Evolutionary conservation across 2,888 invertebrate species (phyloP).

Genomic region (Orgyia antiqua): DNA sequence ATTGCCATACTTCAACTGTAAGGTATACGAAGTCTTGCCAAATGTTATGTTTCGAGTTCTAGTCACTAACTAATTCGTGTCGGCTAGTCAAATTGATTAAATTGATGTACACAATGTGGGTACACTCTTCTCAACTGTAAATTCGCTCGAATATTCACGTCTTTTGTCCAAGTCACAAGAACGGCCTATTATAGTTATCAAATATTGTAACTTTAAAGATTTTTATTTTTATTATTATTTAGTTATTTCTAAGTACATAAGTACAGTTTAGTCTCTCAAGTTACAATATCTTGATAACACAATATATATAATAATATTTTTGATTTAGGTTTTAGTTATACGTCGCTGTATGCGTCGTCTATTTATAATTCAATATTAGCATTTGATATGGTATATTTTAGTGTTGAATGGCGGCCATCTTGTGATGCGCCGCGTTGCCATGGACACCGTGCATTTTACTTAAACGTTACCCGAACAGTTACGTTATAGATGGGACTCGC

Average conservation of each 20-base stretch:
- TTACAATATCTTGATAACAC: too few relatives aligned
- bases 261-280: too few relatives aligned
- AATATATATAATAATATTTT: conserved; percentile 49
- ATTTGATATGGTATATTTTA: conserved; percentile 47
- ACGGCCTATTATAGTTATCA: conserved; percentile 70
- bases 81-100: conserved; percentile 62
- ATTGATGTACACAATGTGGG: too few relatives aligned
- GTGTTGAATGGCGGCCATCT: conserved; percentile 42
- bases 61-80: conserved; percentile 71
- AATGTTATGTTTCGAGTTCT: conserved; percentile 66
- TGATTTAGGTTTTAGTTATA: conserved; percentile 47
- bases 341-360: conserved; percentile 41
- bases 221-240: too few relatives aligned
- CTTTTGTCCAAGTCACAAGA: conserved; percentile 59
- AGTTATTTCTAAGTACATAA: too few relatives aligned
- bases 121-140: too few relatives aligned
- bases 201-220: too few relatives aligned
- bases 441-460: conserved; percentile 46
- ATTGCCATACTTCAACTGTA: conserved; percentile 30
- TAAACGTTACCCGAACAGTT: conserved; percentile 62
- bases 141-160: too few relatives aligned
- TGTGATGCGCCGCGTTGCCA: conserved; percentile 31
- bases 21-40: conserved; percentile 60
- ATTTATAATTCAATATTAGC: conserved; percentile 58
- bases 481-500: conserved; percentile 61